A percentile compares a stretch with the other conserved stretches of the same genome.
Evolutionary conservation across 2,797 vertebrate species (phyloP).

Genomic region (Glyptemys insculpta): DNA sequence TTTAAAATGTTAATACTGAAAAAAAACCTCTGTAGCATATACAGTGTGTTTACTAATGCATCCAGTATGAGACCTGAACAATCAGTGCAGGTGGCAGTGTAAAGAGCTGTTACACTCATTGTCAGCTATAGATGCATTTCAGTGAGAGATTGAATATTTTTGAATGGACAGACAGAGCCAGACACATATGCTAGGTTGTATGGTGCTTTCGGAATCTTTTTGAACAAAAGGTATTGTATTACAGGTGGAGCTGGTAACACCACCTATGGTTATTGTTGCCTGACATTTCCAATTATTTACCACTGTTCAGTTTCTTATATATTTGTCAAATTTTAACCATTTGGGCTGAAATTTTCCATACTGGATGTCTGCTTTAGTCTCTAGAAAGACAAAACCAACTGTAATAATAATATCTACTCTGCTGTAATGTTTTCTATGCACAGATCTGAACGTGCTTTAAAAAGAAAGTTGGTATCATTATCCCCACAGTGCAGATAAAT

Average conservation of each 20-base stretch:
- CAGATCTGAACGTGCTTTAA: neutral
- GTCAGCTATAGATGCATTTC: neutral
- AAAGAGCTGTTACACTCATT: neutral
- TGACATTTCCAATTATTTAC: too few species aligned
- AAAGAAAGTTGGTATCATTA: neutral
- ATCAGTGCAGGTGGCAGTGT: neutral
- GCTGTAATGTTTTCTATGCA: neutral
- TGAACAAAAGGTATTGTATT: neutral
- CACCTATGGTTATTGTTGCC: neutral
- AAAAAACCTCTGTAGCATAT: fast-evolving
- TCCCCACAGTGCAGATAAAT: neutral
- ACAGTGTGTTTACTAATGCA: neutral
- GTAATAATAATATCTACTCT: neutral
- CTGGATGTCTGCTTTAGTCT: neutral
- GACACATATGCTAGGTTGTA: neutral
- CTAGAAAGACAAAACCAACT: neutral
- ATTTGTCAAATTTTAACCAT: neutral
- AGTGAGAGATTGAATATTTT: neutral
- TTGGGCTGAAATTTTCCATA: neutral
- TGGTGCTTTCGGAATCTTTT: neutral
- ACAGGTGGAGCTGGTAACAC: neutral
- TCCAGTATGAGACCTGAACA: neutral
- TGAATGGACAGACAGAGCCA: neutral
- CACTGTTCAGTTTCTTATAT: neutral
- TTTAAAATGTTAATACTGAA: neutral